Percentiles rank a stretch among this genome's conserved stretches.
These are phyloP conservation scores for Diadema setosum DNA, from an alignment of 35 echinoderm and acorn worm species.

Conservation along the genomic window DNA sequence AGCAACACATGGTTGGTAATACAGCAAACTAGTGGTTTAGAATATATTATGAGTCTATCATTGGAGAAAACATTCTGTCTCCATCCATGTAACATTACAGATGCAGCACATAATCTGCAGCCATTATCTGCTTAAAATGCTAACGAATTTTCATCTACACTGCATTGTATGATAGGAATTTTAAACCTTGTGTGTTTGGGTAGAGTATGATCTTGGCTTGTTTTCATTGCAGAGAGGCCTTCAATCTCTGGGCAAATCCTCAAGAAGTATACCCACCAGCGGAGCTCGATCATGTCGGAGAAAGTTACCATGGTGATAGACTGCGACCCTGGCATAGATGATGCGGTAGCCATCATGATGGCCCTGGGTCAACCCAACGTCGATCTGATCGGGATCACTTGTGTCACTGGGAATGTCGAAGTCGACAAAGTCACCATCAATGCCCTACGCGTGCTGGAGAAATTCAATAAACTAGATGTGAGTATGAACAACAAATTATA, in stretches of 20 bases:
- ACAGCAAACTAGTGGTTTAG: too few relatives aligned
- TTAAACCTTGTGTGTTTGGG: background rate
- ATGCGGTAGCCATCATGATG: conserved; percentile 41
- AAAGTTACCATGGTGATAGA: background rate
- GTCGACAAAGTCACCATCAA: conserved; percentile 67
- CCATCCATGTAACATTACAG: background rate
- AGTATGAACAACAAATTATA: too few relatives aligned
- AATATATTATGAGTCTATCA: too few relatives aligned
- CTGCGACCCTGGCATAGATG: conserved; percentile 55
- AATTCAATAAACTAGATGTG: conserved; percentile 61
- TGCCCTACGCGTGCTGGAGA: conserved; percentile 49
- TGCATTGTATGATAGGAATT: too few relatives aligned
- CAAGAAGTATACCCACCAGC: background rate
- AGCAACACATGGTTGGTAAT: too few relatives aligned
- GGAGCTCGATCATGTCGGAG: background rate
- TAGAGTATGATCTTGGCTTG: background rate
- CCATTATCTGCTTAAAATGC: too few relatives aligned
- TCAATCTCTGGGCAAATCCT: background rate
- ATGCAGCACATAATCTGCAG: background rate
- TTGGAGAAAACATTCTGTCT: too few relatives aligned
- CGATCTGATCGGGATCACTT: conserved; percentile 66
- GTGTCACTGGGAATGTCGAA: conserved; percentile 80
- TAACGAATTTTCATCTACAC: too few relatives aligned
- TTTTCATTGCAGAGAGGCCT: background rate
- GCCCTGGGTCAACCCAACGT: conserved; percentile 42